Base-by-base conservation (phyloP, 2,797 vertebrate species). In the Anguilla obscura region DNA sequence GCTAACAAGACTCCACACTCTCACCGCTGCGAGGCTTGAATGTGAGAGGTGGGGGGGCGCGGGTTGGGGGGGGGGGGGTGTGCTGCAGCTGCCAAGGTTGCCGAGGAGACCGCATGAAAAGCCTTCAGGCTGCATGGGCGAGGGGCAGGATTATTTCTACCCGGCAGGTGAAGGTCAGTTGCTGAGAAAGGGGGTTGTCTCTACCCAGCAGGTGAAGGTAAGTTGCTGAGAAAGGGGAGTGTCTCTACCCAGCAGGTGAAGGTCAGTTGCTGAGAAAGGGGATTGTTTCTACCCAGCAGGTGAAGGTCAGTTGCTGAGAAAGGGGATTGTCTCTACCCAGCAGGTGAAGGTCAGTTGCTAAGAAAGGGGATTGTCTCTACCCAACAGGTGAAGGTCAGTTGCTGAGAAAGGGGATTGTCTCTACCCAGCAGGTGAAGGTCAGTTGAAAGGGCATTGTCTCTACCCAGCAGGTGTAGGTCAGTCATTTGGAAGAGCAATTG, bases 1-100 rank as follows among this genome's bases (percentile, higher is more conserved):
- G 93, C 93, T 96, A 96, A 96, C 93, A 95, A 94, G 95, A 90
- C 91, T 3, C 60, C 76, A 1, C 92, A 93, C 93, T 94, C 95
- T 95, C 95, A 95, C 93, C 95, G 93, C 94, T 91, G 93, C 90
- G 91, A 94, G 88, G 89, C 92, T 89, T 88, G 85, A 93, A 93
- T 93, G 92, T 90, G 90, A 88, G 91, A 93, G 88, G 90, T 86
- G 89, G 40, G 40, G 40, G 40, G 40, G 40, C 40, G 90, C 88
- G 91, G 93, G 88, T 90, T 86, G 88, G 95, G 90, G 92, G 92
- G 94, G 76, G 76, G 91, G 92, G 91, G 93, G 88, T 92, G 88
- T 86, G 90, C 89, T 90, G 91, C 91, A 92, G 94, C 94, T 95
- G 93, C 93, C 88, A 92, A 88, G 89, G 94, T 94, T 94, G 93